Evolutionary conservation across 1,140 invertebrate genomes (phyloP), one percentile per base, ranked within the genome.

Genomic region (Charaxes varanes): DNA sequence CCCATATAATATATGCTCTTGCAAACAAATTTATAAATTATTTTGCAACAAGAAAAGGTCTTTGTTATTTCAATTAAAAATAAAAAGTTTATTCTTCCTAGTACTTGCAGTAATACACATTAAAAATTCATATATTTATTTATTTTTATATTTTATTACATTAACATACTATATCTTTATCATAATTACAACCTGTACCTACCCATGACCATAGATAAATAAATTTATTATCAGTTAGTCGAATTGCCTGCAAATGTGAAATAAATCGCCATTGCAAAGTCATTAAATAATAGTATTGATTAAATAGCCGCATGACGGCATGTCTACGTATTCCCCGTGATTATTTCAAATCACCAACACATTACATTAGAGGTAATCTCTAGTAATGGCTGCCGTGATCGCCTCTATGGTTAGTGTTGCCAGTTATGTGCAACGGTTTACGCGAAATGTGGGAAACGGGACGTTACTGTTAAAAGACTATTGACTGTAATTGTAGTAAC

Each of bases 301-400:
- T 72, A 66, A 68, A 69, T 60, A 56, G 57, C 42, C 51, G 55
- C 51, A 59, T 54, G 58, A 57, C 62, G 47, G 44, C 53, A 52
- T 60, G 62, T 53, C 51, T 48, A 43, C 44, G 59, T 72, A 74
- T 74, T 77, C 70, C 64, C 63, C 54, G 72, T 67, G 71, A 80
- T 80, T 80, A 80, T 80, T 80, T 80, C 71, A 73, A 80, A 80
- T 80, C 66, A 65, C 71, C 72, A 54, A 64, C 72, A 65, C 72
- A 67, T 80, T 68, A 77, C 72, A 80, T 77, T 80, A 80, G 63
- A 65, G 59, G 69, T 80, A 77, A 80, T 80, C 74, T 76, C 62
- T 45, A 35, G 59, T 71, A 71, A 80, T 70, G 70, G 73, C 64
- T 55, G 63, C 62, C 53, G 51, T 62, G 67, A 71, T 65, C 59